phyloP scores from a whole-genome alignment of 1,140 invertebrate species.

The Choristoneura fumiferana region DNA sequence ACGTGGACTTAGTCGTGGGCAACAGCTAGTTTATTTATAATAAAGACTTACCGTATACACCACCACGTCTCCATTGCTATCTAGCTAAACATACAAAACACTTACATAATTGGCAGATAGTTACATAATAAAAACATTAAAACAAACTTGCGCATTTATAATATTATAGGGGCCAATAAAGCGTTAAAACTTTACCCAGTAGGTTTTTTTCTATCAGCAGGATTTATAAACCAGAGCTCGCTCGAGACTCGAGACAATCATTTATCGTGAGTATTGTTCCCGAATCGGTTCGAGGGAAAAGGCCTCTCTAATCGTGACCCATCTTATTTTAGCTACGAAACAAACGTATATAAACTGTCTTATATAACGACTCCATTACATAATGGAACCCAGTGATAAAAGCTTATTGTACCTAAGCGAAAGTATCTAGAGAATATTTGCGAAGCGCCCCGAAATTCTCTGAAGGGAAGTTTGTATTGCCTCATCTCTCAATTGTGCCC shows the following conservation, averaged over 20 bases:
- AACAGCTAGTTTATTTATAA: no score
- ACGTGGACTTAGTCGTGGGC: no score
- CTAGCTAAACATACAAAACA: no score
- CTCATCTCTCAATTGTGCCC: neutral
- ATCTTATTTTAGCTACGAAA: slow-evolving; percentile 30
- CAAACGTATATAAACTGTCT: neutral
- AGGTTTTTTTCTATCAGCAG: neutral
- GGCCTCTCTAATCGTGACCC: slow-evolving; percentile 36
- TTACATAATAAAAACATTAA: no score
- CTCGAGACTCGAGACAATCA: slow-evolving; percentile 29
- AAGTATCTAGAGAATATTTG: neutral
- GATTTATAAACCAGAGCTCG: neutral
- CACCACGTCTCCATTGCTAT: no score
- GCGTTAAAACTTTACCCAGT: neutral
- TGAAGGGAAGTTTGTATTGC: neutral
- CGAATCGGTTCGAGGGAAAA: slow-evolving; percentile 30
- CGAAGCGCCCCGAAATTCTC: neutral
- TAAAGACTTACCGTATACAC: no score
- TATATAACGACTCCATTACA: slow-evolving; percentile 22
- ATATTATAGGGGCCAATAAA: neutral
- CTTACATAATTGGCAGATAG: no score
- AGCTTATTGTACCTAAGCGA: neutral
- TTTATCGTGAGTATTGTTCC: slow-evolving; percentile 48
- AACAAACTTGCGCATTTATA: neutral
- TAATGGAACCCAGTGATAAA: slow-evolving; percentile 16